Conservation (phyloP, 2,113 vertebrate species). For the Carassius gibelio region DNA sequence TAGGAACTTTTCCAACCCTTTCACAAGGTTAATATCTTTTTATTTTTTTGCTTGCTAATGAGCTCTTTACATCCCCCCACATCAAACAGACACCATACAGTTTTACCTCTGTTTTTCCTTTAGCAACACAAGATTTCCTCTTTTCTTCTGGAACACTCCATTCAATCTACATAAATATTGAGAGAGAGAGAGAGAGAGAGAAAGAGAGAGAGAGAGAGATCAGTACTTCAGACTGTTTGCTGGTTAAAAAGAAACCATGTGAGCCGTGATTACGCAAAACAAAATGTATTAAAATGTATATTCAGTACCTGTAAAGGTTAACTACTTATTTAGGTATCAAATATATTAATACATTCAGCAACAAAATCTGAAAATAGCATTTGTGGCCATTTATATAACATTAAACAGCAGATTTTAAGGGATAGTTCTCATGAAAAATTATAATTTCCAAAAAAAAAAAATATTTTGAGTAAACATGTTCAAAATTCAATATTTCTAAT, state of each 20-base stretch:
- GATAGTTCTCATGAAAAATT: not conserved
- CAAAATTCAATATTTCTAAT: too few relatives aligned
- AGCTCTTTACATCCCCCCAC: not conserved
- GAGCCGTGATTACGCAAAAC: constrained; percentile 40
- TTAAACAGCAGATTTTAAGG: not conserved
- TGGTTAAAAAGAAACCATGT: constrained; percentile 28
- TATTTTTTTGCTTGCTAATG: constrained; percentile 9
- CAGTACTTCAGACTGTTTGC: not conserved
- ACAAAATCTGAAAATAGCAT: not conserved
- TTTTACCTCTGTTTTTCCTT: constrained; percentile 85
- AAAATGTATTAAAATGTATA: constrained; percentile 21
- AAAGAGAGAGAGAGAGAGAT: not conserved
- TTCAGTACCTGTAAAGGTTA: not conserved
- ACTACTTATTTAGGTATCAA: constrained; percentile 25
- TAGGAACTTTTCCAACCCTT: not conserved
- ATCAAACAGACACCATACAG: constrained; percentile 8
- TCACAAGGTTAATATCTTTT: not conserved
- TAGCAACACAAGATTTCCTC: constrained; percentile 77
- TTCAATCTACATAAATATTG: constrained; percentile 73
- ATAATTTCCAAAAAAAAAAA: not conserved
- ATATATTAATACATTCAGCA: not conserved
- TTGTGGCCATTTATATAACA: not conserved
- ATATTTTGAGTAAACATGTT: not conserved
- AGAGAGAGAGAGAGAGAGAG: constrained; percentile 13
- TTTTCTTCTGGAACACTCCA: constrained; percentile 82